Base-by-base conservation (phyloP, 2,888 invertebrate genomes). In the Acholoe squamosa region DNA sequence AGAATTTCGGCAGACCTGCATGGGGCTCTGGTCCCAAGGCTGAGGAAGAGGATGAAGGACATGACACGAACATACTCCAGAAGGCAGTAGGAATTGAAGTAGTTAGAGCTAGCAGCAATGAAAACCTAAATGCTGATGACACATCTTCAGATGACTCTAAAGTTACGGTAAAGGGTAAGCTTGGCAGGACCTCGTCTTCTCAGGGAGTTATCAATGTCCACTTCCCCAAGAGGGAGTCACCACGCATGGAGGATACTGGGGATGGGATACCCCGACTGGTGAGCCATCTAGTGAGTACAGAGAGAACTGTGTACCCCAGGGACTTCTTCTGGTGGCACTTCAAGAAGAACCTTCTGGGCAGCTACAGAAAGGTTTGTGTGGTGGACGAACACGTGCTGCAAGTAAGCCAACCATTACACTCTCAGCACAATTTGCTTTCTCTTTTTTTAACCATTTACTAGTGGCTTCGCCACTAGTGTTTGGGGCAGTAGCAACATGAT, bases 321-420 rank as follows among this genome's bases (percentile, higher is more conserved):
- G 54, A 86, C 31, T 56, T 31, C 86, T 86, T 86, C 54, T 86
- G 86, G 86, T 86, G 86, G 86, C 28, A 0, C 31, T 52, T 52
- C 28, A 86, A 86, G 56, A 86, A 28, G 86, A 1, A 54, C 7
- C 25, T 86, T 10, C 25, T 86, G 31, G 54, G 54, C 25, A 28
- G n/a, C 56, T 54, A 54, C 25, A 14, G 28, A 7, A 22, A 54
- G n/a, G 22, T 86, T 0, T n/a, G n/a, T 28, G 54, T 25, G n/a
- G n/a, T 86, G 28, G 86, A 86, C 33, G 28, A 12, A 25, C 86
- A 86, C 52, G 86, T 33, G 28, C n/a, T 86, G 16, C 19, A 86
- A 28, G 86, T 86, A 86, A 52, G 28, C 34, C 7, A 43, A 10
- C n/a, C n/a, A n/a, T n/a, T n/a, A n/a, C n/a, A n/a, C n/a, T n/a